A percentile compares a stretch with the other conserved stretches of the same genome.
These are phyloP conservation scores for Pristionchus arcanus DNA, from an alignment of 2,888 invertebrate species.

Conservation along the genomic window DNA sequence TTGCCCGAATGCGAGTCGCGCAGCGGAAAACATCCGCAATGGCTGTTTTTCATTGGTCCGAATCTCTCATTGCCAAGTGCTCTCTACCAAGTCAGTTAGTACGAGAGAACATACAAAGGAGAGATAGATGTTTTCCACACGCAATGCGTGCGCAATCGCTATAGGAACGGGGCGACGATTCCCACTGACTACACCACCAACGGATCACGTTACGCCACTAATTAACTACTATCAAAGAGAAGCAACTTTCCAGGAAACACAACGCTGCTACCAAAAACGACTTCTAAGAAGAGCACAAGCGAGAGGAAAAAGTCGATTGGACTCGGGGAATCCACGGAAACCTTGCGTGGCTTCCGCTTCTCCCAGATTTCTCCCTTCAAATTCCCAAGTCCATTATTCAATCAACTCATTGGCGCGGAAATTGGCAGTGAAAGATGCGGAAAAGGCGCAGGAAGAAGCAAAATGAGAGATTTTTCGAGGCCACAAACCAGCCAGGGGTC, in stretches of 20 bases:
- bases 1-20: neutral
- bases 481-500: slow-evolving; percentile 11
- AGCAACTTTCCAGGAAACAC: neutral
- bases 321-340: neutral
- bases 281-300: neutral
- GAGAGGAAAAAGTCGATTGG: neutral
- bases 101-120: no score
- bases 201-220: neutral
- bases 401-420: slow-evolving; percentile 45
- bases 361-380: neutral
- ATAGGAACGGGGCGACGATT: neutral
- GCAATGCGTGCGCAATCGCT: neutral
- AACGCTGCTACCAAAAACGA: neutral
- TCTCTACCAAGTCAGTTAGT: no score
- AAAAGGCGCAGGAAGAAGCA: neutral
- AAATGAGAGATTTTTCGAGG: neutral
- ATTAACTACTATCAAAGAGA: neutral
- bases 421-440: neutral
- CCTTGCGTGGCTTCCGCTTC: neutral
- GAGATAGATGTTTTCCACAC: neutral
- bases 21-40: neutral
- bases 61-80: no score
- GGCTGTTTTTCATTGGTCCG: neutral
- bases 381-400: slow-evolving; percentile 18
- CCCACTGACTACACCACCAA: neutral